phyloP scores from a whole-genome alignment of 2,113 vertebrate genomes.

The Alaudala cheleensis region DNA sequence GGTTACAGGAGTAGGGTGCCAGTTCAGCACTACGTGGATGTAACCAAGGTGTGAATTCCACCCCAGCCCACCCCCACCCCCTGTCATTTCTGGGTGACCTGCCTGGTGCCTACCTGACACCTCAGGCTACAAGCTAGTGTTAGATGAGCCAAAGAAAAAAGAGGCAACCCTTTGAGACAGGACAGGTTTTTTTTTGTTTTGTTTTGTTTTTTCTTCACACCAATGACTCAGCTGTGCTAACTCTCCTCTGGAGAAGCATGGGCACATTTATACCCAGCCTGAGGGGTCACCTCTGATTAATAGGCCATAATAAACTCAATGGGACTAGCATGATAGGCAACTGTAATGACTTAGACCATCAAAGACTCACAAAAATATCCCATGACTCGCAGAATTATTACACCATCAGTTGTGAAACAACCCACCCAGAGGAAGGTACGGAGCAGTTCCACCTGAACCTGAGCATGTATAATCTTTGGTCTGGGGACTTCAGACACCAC shows the following conservation, averaged over 20 bases:
- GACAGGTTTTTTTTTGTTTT: too few relatives aligned
- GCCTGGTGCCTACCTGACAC: background rate
- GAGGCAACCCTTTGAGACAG: background rate
- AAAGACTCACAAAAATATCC: background rate
- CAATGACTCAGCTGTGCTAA: background rate
- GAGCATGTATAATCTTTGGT: too few relatives aligned
- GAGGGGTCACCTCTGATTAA: background rate
- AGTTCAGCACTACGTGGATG: background rate
- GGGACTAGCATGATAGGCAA: background rate
- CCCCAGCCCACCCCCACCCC: accelerated
- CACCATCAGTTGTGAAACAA: background rate
- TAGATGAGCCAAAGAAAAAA: background rate
- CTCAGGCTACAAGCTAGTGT: background rate
- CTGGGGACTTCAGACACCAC: too few relatives aligned
- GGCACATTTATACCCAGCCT: background rate
- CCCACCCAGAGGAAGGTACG: too few relatives aligned
- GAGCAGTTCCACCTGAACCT: too few relatives aligned
- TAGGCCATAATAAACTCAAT: background rate
- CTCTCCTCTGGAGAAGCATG: too few relatives aligned
- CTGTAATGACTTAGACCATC: background rate
- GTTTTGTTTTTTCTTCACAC: background rate
- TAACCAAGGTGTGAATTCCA: background rate
- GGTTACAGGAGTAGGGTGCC: too few relatives aligned
- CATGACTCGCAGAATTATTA: background rate
- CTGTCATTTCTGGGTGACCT: background rate